phyloP scores from a whole-genome alignment of 2,113 vertebrate genomes.

The Larimichthys crocea region DNA sequence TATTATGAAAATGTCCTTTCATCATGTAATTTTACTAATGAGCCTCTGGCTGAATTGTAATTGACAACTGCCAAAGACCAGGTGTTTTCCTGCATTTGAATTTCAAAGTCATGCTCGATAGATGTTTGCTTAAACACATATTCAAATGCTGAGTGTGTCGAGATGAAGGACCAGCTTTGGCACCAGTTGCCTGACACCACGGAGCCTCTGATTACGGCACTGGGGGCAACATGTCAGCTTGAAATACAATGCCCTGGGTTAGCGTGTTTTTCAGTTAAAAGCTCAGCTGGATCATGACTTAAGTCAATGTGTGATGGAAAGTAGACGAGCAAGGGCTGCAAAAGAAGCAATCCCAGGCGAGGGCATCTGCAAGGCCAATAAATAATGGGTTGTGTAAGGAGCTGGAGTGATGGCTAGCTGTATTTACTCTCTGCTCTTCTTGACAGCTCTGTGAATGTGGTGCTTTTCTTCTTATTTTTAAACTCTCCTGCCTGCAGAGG shows the following conservation, averaged over 20 bases:
- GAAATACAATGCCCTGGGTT: slow-evolving; percentile 51
- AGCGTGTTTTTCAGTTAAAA: slow-evolving; percentile 56
- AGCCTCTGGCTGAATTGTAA: slow-evolving; percentile 60
- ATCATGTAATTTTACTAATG: slow-evolving; percentile 70
- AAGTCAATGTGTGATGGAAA: slow-evolving; percentile 45
- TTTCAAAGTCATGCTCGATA: slow-evolving; percentile 43
- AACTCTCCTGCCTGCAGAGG: slow-evolving; percentile 61
- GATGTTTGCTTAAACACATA: slow-evolving; percentile 51
- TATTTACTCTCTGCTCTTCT: slow-evolving; percentile 65
- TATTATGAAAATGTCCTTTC: slow-evolving; percentile 71
- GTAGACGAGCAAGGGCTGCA: slow-evolving; percentile 19
- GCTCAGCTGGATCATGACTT: slow-evolving; percentile 59
- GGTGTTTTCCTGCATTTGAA: slow-evolving; percentile 69
- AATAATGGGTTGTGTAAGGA: slow-evolving; percentile 60
- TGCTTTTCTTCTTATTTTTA: slow-evolving; percentile 59
- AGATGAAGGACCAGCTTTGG: slow-evolving; percentile 64
- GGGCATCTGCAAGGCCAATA: slow-evolving; percentile 65
- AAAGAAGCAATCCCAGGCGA: slow-evolving; percentile 60
- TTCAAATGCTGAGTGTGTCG: slow-evolving; percentile 63
- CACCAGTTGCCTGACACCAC: slow-evolving; percentile 63
- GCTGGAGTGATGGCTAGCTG: slow-evolving; percentile 49
- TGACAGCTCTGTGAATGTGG: slow-evolving; percentile 57
- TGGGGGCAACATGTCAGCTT: slow-evolving; percentile 52
- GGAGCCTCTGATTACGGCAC: slow-evolving; percentile 52
- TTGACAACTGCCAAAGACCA: slow-evolving; percentile 69